Evolutionary conservation across 2,797 vertebrate genomes (phyloP).

Genomic region (Aldrovandia affinis): DNA sequence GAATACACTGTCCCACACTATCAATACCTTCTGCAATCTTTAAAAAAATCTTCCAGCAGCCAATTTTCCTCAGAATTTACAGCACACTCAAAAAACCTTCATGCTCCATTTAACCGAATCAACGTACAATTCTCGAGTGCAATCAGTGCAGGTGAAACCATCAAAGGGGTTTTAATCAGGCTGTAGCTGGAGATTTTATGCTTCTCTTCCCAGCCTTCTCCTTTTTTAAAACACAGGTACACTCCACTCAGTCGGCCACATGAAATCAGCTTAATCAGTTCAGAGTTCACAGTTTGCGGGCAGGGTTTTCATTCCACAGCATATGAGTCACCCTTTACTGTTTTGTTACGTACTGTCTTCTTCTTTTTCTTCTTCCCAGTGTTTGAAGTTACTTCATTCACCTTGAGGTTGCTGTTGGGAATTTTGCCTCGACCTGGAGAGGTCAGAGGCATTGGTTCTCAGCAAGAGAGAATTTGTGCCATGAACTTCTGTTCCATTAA

Average conservation of each 20-base stretch:
- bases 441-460: slow-evolving; percentile 40
- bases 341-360: not conserved
- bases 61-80: not conserved
- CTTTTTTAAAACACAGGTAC: not conserved
- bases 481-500: slow-evolving; percentile 67
- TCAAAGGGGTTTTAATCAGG: not conserved
- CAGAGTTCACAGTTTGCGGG: not conserved
- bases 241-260: not conserved
- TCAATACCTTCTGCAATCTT: too few species aligned
- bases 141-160: not conserved
- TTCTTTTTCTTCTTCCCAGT: not conserved
- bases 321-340: not conserved
- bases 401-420: slow-evolving; percentile 42
- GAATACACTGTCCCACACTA: too few species aligned
- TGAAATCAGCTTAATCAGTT: not conserved
- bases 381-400: slow-evolving; percentile 38
- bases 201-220: not conserved
- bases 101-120: not conserved
- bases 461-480: slow-evolving; percentile 48
- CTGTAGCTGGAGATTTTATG: not conserved
- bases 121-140: not conserved
- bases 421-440: slow-evolving; percentile 24
- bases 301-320: not conserved
- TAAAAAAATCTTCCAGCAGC: not conserved
- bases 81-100: not conserved